These are phyloP conservation scores for Orgyia antiqua DNA, from an alignment of 2,888 invertebrate genomes.

Conservation along the genomic window DNA sequence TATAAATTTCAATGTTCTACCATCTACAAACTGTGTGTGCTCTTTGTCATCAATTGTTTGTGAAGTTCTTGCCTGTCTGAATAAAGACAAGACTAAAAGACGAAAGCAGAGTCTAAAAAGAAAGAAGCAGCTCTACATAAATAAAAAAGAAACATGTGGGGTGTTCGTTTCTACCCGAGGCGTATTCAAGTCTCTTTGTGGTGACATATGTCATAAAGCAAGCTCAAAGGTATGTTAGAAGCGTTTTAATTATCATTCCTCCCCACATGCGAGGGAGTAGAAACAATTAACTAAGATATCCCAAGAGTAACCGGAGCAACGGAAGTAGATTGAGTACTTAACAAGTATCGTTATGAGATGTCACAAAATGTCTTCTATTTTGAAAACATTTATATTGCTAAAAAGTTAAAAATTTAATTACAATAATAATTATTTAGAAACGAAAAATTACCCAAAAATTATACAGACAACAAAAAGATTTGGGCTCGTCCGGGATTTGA, in stretches of 20 bases:
- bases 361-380: too few species aligned
- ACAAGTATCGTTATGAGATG: too few species aligned
- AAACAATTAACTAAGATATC: conserved; percentile 31
- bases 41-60: too few species aligned
- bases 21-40: too few species aligned
- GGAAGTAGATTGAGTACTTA: too few species aligned
- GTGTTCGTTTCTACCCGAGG: conserved; percentile 53
- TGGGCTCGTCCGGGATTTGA: conserved; percentile 79
- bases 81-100: conserved; percentile 9
- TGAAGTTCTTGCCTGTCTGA: background rate
- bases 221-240: conserved; percentile 54
- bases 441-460: conserved; percentile 9
- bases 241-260: conserved; percentile 62
- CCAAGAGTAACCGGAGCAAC: conserved; percentile 18
- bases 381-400: too few species aligned
- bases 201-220: conserved; percentile 44
- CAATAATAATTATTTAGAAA: conserved; percentile 42
- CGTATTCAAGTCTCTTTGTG: conserved; percentile 52
- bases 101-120: conserved; percentile 20
- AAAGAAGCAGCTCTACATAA: conserved; percentile 37
- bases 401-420: too few species aligned
- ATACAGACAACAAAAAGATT: conserved; percentile 21
- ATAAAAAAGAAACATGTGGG: too few species aligned
- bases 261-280: conserved; percentile 42
- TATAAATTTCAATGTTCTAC: too few species aligned